These are phyloP conservation scores for Nowickia ferox DNA, from an alignment of 2,888 invertebrate genomes.

Conservation along the genomic window DNA sequence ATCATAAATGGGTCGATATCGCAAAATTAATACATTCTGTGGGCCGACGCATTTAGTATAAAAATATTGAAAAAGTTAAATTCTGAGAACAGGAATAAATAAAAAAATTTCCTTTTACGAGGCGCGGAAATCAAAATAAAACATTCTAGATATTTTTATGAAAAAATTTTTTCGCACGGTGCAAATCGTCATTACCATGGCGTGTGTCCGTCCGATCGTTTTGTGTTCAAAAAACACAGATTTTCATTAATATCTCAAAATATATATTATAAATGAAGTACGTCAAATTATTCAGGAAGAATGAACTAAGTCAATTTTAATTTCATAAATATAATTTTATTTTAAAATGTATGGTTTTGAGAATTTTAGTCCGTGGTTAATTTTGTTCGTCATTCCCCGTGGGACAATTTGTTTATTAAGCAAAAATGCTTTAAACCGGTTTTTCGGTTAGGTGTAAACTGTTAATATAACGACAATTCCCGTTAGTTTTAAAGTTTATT, in stretches of 20 bases:
- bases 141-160: neutral
- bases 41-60: neutral
- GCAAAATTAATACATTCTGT: neutral
- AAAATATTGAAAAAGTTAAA: neutral
- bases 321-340: conserved; percentile 42
- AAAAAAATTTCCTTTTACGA: conserved; percentile 33
- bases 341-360: conserved; percentile 37
- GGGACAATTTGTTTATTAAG: conserved; percentile 6
- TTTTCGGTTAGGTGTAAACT: conserved; percentile 9
- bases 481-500: conserved; percentile 22
- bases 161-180: too few relatives aligned
- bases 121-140: conserved; percentile 8
- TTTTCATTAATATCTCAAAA: conserved; percentile 17
- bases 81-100: conserved; percentile 25
- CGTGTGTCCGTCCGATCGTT: conserved; percentile 25
- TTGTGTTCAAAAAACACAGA: conserved; percentile 38
- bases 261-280: conserved; percentile 29
- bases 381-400: too few relatives aligned
- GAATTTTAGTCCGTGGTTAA: too few relatives aligned
- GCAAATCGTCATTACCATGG: conserved; percentile 2
- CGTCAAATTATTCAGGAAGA: conserved; percentile 36
- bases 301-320: conserved; percentile 39
- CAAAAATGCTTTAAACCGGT: conserved; percentile 22
- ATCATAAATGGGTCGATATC: neutral
- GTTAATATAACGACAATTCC: conserved; percentile 16